A percentile compares a stretch with the other conserved stretches of the same genome.
Conservation (phyloP, 2,113 vertebrate genomes). For the Oreochromis tanganicae region DNA sequence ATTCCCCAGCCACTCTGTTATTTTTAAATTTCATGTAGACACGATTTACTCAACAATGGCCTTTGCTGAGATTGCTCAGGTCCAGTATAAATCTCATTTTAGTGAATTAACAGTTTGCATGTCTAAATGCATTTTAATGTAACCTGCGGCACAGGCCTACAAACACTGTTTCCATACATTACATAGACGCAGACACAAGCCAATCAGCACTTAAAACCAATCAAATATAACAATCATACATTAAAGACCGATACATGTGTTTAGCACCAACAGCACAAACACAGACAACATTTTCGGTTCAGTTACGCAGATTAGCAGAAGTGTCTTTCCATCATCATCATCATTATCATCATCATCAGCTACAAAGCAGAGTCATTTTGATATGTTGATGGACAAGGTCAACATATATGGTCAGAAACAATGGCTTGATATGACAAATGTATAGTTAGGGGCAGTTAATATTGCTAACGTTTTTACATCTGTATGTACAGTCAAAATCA, state of each 20-base stretch:
- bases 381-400: not conserved
- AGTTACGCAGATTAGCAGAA: not conserved
- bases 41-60: not conserved
- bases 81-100: not conserved
- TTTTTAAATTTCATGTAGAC: not conserved
- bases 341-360: not conserved
- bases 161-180: not conserved
- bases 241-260: not conserved
- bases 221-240: not conserved
- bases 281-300: not conserved
- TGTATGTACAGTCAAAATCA: not conserved
- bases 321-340: not conserved
- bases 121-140: not conserved
- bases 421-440: rapidly evolving
- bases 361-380: not conserved
- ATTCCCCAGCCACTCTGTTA: not conserved
- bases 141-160: not conserved
- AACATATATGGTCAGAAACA: not conserved
- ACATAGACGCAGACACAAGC: not conserved
- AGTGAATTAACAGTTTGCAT: not conserved
- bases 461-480: not conserved
- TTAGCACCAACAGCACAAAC: not conserved
- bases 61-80: not conserved
- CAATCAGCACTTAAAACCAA: not conserved
- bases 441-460: not conserved